Base-by-base conservation (phyloP, 1,140 invertebrate genomes). In the Drosophila parabipectinata region DNA sequence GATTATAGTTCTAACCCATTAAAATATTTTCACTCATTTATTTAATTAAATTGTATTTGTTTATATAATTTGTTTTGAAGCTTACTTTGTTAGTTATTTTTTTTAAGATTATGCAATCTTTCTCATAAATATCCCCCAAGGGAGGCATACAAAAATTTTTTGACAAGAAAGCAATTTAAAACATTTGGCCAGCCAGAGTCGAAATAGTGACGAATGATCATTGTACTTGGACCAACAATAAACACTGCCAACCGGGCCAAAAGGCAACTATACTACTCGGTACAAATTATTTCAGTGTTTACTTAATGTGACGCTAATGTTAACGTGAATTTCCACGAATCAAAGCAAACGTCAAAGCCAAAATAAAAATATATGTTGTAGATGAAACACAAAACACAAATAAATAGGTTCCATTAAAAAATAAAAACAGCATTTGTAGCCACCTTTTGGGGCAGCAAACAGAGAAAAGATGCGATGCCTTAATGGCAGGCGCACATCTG, bases 321-420 rank as follows among this genome's bases (percentile, higher is more conserved):
- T 76, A 68, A 56, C 44, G 62, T 67, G 18, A 76, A 76, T 68
- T 76, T 76, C 72, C 73, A 52, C 72, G 73, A 76, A 76, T 75
- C 72, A 60, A 56, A 68, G 62, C 72, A 61, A 76, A 76, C 73
- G 72, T 76, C 62, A 75, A 76, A 67, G 72, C 55, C 50, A 41
- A 59, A 39, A 58, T 28, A 55, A 47, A 68, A 69, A 39, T 57
- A 66, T 69, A 64, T 18, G 18, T 18, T 18, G 18, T 47, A 53
- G 26, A 56, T 54, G 52, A 75, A 59, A 67, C 39, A 76, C 39
- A 76, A 75, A 59, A 67, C 39, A 76, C 39, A 76, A 76, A 76
- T 76, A 76, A 68, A 76, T 76, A 76, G 60, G 59, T 75, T 50
- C 71, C 53, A 74, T 64, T 64, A 53, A 66, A 75, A 75, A 74